Base-by-base conservation (phyloP, 2,797 vertebrate genomes). In the Onychomys leucogaster region DNA sequence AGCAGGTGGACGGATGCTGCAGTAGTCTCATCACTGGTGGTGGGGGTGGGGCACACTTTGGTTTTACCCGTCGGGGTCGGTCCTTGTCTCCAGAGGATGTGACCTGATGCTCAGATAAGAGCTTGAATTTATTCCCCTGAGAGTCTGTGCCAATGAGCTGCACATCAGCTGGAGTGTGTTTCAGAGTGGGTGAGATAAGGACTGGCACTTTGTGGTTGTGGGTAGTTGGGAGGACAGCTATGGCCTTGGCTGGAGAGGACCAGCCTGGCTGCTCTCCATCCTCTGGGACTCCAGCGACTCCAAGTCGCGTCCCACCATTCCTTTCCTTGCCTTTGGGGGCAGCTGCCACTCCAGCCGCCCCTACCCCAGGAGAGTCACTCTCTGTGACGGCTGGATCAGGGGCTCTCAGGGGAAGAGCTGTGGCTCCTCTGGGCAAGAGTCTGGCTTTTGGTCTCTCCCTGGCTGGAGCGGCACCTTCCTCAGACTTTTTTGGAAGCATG, bases 131-230 rank as follows among this genome's bases (percentile, higher is more conserved):
- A 98, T 99, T 99, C 98, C 99, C 99, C 99, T 99, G 99, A 99
- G 99, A 99, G 99, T 99, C 99, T 91, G 99, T 99, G 95, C 99
- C 99, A 43, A 99, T 99, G 88, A 99, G 99, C 98, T 99, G 99
- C 97, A 99, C 99, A 0, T 99, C 99, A 6, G 99, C 99, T n/a
- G 99, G 99, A 98, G 99, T 99, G 98, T 99, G 99, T 98, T 99
- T 99, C 96, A 99, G 98, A 46, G 99, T 99, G 90, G 99, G 99
- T 17, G 99, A 99, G 98, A 99, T 99, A 89, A 99, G 99, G 95
- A 99, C 99, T 0, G 99, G 99, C 98, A 99, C 99, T 99, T 99
- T 99, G 99, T 99, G 99, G 98, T 99, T 99, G 98, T 99, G 99
- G 96, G 99, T 99, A 86, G 99, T 98, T 43, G 99, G 98, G 93